Evolutionary conservation across 2,113 vertebrate genomes (phyloP).

Genomic region (Periophthalmodon schlosseri): DNA sequence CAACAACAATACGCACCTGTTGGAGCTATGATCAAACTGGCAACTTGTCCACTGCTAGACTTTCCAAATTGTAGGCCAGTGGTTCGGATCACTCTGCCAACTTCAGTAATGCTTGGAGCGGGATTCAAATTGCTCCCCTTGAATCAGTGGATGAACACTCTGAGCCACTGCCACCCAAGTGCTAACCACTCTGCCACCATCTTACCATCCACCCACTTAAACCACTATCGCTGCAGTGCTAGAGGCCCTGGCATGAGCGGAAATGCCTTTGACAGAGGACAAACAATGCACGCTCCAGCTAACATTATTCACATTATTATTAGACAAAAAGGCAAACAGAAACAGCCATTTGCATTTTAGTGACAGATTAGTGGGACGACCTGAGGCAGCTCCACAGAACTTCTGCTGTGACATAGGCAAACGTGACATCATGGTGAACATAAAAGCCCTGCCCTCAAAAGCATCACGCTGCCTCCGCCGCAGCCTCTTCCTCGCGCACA

Average conservation of each 20-base stretch:
- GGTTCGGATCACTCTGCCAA: too few species aligned
- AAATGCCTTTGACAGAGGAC: constrained; percentile 65
- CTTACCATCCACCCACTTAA: constrained; percentile 25
- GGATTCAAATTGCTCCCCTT: too few species aligned
- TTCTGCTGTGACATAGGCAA: constrained; percentile 50
- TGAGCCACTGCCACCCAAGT: constrained; percentile 9
- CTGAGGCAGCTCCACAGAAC: constrained; percentile 39
- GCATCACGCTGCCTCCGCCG: constrained; percentile 35
- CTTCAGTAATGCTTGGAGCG: too few species aligned
- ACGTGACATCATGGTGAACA: constrained; percentile 61
- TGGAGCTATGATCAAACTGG: too few species aligned
- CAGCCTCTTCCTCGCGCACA: constrained; percentile 17
- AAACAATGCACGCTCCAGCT: constrained; percentile 40
- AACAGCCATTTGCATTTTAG: constrained; percentile 56
- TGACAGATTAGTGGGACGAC: constrained; percentile 37
- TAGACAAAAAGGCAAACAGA: constrained; percentile 25
- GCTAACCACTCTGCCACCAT: too few species aligned
- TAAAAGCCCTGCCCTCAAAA: constrained; percentile 67
- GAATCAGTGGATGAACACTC: too few species aligned
- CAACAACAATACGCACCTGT: too few species aligned
- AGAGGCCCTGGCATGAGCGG: constrained; percentile 50
- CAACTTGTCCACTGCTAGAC: too few species aligned
- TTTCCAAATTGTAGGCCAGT: too few species aligned
- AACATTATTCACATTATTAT: constrained; percentile 38
- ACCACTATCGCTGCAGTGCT: constrained; percentile 40